phyloP scores from a whole-genome alignment of 2,888 invertebrate genomes.

The Drosophila macrothrix region DNA sequence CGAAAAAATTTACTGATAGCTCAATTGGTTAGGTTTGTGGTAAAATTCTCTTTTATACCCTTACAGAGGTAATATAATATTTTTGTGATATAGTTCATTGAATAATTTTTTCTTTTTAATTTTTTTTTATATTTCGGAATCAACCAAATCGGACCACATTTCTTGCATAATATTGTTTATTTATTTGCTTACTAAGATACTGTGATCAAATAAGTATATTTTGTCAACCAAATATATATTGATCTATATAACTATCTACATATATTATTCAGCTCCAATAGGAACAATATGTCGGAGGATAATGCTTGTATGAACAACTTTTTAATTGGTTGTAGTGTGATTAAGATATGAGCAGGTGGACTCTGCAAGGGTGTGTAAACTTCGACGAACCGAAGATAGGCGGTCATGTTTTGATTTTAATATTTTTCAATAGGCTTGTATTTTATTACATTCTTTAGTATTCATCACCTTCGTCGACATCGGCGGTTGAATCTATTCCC shows the following conservation, averaged over 20 bases:
- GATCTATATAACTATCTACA: not conserved
- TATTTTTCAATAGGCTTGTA: not conserved
- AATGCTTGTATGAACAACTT: not conserved
- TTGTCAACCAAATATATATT: not conserved
- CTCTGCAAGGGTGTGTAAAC: not conserved
- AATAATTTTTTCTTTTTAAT: not conserved
- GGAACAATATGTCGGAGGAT: not conserved
- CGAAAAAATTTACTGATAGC: not conserved
- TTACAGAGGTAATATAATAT: not conserved
- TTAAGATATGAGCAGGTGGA: not conserved
- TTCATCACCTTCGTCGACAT: slow-evolving; percentile 90
- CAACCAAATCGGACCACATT: not conserved
- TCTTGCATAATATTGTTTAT: not conserved
- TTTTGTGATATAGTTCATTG: not conserved
- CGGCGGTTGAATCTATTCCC: slow-evolving; percentile 90
- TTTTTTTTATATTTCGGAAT: not conserved
- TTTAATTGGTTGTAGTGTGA: not conserved
- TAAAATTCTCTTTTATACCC: not conserved
- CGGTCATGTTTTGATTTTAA: not conserved
- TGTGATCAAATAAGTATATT: not conserved
- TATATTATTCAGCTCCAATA: not conserved
- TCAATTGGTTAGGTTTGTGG: not conserved
- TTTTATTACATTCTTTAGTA: slow-evolving; percentile 85
- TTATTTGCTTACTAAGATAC: not conserved
- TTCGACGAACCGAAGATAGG: not conserved